A percentile compares a stretch with the other conserved stretches of the same genome.
These are phyloP conservation scores for Shinisaurus crocodilurus DNA, from an alignment of 2,113 vertebrate species.

Conservation along the genomic window DNA sequence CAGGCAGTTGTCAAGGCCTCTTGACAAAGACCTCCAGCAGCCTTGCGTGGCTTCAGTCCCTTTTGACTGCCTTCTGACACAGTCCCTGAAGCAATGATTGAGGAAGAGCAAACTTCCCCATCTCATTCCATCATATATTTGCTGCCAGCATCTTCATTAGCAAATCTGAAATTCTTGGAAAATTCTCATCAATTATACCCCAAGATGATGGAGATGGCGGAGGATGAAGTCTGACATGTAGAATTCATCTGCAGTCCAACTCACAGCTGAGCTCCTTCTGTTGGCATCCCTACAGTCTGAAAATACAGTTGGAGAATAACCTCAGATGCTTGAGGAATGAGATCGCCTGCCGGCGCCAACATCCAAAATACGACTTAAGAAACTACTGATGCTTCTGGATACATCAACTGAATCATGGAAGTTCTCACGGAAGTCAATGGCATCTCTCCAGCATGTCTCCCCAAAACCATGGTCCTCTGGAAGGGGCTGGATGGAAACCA, in stretches of 20 bases:
- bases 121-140: not conserved
- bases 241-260: slow-evolving; percentile 67
- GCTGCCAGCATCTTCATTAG: slow-evolving; percentile 16
- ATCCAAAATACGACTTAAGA: slow-evolving; percentile 55
- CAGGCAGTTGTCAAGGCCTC: not conserved
- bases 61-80: not conserved
- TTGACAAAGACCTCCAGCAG: not conserved
- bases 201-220: not conserved
- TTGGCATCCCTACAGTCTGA: slow-evolving; percentile 69
- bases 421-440: slow-evolving; percentile 33
- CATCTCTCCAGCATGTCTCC: slow-evolving; percentile 7
- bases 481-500: slow-evolving; percentile 27
- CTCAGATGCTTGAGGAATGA: slow-evolving; percentile 72
- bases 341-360: slow-evolving; percentile 48
- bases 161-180: slow-evolving; percentile 43
- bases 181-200: not conserved
- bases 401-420: slow-evolving; percentile 47
- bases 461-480: not conserved
- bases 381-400: slow-evolving; percentile 53
- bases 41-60: not conserved
- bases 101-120: not conserved
- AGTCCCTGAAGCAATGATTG: too few species aligned
- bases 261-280: slow-evolving; percentile 63
- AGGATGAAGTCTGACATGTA: slow-evolving; percentile 40
- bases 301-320: slow-evolving; percentile 62